Evolutionary conservation across 1,140 invertebrate genomes (phyloP), one percentile per base, ranked within the genome.

Genomic region (Drosophila quadrilineata): DNA sequence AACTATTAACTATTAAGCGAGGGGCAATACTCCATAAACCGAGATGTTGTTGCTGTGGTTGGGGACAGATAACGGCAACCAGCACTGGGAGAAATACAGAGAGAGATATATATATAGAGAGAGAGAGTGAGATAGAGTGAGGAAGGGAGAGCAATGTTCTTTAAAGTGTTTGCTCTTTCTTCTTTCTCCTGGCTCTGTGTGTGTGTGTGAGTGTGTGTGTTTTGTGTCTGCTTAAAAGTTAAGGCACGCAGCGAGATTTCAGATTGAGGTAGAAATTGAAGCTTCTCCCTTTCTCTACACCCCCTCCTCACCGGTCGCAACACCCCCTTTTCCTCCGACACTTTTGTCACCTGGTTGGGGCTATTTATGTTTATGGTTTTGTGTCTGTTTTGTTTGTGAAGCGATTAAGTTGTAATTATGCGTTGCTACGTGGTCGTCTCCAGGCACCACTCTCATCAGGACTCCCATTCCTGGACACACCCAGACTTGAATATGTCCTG

Each of bases 371-470:
- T 68, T 63, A 54, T 74, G 52, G 68, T 54, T n/a, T n/a, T 80
- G 77, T 60, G 77, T 72, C 56, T 84, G 73, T 52, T 84, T 82
- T 82, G 76, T 82, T 82, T 82, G 77, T 84, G 58, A 76, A 84
- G 73, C 76, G 76, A 82, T 82, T 82, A 82, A 82, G 76, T 84
- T 84, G 76, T 82, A 82, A 82, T 82, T 82, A 82, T 82, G 72
- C 77, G 72, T 70, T 59, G 76, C 77, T 73, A 82, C 76, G 76
- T 84, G 76, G 72, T 64, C 62, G 49, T 38, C 45, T 65, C 48
- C 29, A 50, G 56, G 31, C 22, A 38, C 3, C 21, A 26, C 5
- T 19, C 19, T 49, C 43, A n/a, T n/a, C n/a, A n/a, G 10, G 19
- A 28, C 4, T 31, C 56, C n/a, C 12, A 35, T 12, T 53, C 12